phyloP scores from a whole-genome alignment of 2,113 vertebrate genomes.

The Probosciger aterrimus region DNA sequence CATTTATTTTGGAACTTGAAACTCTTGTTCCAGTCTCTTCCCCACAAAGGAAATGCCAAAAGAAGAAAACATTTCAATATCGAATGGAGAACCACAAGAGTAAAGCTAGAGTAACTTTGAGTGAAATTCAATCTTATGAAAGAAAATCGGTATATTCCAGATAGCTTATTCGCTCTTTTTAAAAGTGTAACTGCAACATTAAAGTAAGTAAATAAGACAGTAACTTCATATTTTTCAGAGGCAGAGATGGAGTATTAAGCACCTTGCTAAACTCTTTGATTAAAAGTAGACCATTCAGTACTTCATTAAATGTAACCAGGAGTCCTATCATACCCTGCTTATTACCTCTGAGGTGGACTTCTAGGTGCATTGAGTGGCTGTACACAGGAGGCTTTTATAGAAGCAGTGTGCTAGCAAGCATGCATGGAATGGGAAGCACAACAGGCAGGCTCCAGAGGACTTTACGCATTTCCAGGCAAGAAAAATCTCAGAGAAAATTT shows the following conservation, averaged over 20 bases:
- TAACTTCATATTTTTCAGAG: neutral
- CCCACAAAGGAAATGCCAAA: constrained; percentile 46
- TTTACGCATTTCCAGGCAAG: neutral
- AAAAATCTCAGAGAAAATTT: neutral
- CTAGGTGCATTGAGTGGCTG: neutral
- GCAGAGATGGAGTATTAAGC: neutral
- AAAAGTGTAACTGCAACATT: neutral
- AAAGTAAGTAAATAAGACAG: neutral
- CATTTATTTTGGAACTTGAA: constrained; percentile 54
- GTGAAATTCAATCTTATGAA: constrained; percentile 44
- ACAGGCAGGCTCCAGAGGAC: neutral
- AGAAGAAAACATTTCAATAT: constrained; percentile 45
- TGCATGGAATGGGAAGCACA: neutral
- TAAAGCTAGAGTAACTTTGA: constrained; percentile 13
- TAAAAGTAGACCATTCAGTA: neutral
- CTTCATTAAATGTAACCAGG: neutral
- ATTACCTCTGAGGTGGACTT: neutral
- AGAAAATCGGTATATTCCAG: constrained; percentile 18
- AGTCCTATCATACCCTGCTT: neutral
- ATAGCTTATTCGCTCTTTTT: neutral
- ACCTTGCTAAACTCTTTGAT: neutral
- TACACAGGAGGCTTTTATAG: neutral
- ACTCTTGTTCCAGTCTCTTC: constrained; percentile 38
- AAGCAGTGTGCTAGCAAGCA: neutral
- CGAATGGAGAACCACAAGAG: neutral